Evolutionary conservation across 2,797 vertebrate genomes (phyloP), one percentile per base, ranked within the genome.

Genomic region (Fistularia commersonii): DNA sequence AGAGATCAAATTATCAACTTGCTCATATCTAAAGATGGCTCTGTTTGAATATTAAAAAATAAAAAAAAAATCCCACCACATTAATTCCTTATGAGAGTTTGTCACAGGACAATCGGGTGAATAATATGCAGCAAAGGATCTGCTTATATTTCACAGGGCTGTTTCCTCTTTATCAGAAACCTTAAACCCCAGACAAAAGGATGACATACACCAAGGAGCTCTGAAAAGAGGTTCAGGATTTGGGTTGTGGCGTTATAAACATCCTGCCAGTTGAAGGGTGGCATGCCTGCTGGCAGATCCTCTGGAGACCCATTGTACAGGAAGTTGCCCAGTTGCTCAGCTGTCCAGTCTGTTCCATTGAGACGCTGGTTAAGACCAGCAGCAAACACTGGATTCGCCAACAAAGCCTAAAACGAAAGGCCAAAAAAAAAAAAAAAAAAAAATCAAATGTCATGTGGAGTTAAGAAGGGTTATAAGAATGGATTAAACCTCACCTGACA

Each of bases 161-260:
- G 45, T 8, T 52, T 36, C 6, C 0, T 38, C 11, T 44, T 48
- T 39, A 34, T 41, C 11, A 45, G 62, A 45, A 69, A 56, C 1
- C 23, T 23, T 23, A 23, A 23, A 23, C 23, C 23, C 4, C 4
- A 49, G 11, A 38, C 6, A 44, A 54, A 69, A 48, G 6, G 53
- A 60, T 48, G 46, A 81, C 94, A 74, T 71, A 99, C 96, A 78
- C 88, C 87, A 51, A 99, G 91, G 78, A 97, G 91, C 12, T 83
- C 88, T 15, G 93, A 93, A 36, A 97, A 83, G 5, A 90, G 91
- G 66, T 85, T 80, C 53, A 97, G 65, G 38, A 84, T 83, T 11
- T 82, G 65, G 41, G 89, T 88, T 0, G 91, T 92, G 74, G 90
- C 69, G 40, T 93, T 95, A 84, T 94, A 93, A 57, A 82, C 76